These are phyloP conservation scores for Phaedon cochleariae DNA, from an alignment of 2,888 invertebrate genomes.

Conservation along the genomic window DNA sequence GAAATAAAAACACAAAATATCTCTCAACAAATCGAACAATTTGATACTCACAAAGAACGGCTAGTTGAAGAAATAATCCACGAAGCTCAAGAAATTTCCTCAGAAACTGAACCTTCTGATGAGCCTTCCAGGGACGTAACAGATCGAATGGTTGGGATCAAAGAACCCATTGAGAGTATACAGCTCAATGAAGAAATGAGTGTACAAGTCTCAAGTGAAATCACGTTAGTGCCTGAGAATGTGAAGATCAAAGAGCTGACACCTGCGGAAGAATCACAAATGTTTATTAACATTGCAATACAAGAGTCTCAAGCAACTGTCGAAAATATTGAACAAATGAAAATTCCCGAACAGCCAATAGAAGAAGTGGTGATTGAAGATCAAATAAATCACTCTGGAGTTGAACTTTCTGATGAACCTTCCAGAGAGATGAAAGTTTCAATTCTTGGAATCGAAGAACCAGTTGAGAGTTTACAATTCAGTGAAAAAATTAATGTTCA, in stretches of 20 bases:
- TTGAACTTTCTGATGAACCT: not conserved
- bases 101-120: not conserved
- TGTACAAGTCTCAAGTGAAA: not conserved
- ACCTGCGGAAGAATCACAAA: conserved; percentile 17
- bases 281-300: not conserved
- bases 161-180: not conserved
- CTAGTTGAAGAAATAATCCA: not conserved
- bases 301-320: not conserved
- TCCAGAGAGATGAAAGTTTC: not conserved
- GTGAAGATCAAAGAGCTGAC: conserved; percentile 14
- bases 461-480: not conserved
- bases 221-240: not conserved
- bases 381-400: not conserved
- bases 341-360: not conserved
- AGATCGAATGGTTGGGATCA: not conserved
- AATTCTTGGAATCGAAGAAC: not conserved
- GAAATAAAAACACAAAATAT: not conserved
- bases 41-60: not conserved
- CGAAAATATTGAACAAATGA: not conserved
- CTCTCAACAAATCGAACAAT: conserved; percentile 1
- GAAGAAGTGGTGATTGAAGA: not conserved
- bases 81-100: not conserved
- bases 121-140: not conserved
- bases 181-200: not conserved
- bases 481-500: not conserved